phyloP scores from a whole-genome alignment of 2,888 invertebrate genomes.

The Nomada fucata region DNA sequence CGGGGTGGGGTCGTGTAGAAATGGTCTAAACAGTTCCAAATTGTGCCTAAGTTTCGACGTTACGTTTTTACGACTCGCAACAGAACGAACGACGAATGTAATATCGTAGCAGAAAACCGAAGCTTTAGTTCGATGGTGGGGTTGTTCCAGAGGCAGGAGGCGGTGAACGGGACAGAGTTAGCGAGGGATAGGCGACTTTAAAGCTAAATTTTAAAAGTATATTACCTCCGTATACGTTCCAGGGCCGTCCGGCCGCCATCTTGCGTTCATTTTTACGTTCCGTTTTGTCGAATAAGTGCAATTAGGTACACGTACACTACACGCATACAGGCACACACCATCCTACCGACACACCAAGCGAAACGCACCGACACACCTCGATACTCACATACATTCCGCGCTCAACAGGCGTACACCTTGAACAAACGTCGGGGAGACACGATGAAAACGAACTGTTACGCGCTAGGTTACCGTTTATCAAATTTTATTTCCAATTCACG shows the following conservation, averaged over 20 bases:
- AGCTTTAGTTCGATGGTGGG: slow-evolving; percentile 65
- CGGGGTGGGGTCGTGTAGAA: slow-evolving; percentile 61
- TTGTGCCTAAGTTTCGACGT: slow-evolving; percentile 84
- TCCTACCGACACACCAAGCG: slow-evolving; percentile 43
- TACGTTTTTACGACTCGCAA: slow-evolving; percentile 79
- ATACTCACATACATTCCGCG: slow-evolving; percentile 16
- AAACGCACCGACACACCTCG: slow-evolving; percentile 16
- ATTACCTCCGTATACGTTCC: slow-evolving; percentile 80
- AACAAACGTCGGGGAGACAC: slow-evolving; percentile 64
- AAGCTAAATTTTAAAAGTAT: slow-evolving; percentile 72
- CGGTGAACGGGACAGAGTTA: slow-evolving; percentile 8
- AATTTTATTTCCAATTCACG: slow-evolving; percentile 83
- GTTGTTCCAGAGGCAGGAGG: slow-evolving; percentile 21
- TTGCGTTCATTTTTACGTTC: slow-evolving; percentile 82
- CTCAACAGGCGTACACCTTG: slow-evolving; percentile 20
- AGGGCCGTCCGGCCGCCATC: slow-evolving; percentile 83
- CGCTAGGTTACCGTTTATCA: slow-evolving; percentile 82
- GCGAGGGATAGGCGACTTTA: slow-evolving; percentile 41
- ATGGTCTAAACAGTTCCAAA: slow-evolving; percentile 84
- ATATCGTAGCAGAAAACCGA: slow-evolving; percentile 62
- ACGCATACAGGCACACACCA: slow-evolving; percentile 42
- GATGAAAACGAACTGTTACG: slow-evolving; percentile 79
- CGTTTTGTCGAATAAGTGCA: slow-evolving; percentile 84
- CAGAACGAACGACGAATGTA: slow-evolving; percentile 65
- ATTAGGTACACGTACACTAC: slow-evolving; percentile 81